Evolutionary conservation across 2,797 vertebrate species (phyloP).

Genomic region (Paramormyrops hopkinsi): DNA sequence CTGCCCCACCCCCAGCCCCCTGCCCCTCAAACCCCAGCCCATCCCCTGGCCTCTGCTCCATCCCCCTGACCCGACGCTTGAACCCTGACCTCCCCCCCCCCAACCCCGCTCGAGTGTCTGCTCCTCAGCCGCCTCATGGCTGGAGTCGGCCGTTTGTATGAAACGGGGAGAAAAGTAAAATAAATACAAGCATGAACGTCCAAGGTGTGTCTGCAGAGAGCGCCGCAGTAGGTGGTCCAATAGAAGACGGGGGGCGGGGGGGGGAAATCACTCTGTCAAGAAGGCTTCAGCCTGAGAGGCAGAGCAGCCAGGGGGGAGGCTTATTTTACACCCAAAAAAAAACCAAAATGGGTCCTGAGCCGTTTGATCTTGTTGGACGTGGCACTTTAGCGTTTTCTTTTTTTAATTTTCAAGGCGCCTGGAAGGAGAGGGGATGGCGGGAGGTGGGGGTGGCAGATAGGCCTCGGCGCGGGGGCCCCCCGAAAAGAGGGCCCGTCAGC

Average conservation of each 20-base stretch:
- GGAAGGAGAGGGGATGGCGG: not conserved
- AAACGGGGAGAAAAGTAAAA: slow-evolving; percentile 23
- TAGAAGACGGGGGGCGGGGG: slow-evolving; percentile 17
- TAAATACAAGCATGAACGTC: not conserved
- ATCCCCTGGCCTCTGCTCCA: slow-evolving; percentile 28
- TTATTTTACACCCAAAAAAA: slow-evolving; percentile 19
- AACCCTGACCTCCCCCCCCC: slow-evolving; percentile 53
- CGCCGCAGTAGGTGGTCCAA: slow-evolving; percentile 60
- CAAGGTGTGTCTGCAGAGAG: slow-evolving; percentile 53
- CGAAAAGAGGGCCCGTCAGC: not conserved
- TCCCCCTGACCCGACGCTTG: slow-evolving; percentile 51
- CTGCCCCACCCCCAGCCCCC: slow-evolving; percentile 24
- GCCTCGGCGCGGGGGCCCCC: not conserved
- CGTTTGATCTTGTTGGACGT: slow-evolving; percentile 46
- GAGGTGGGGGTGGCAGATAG: not conserved
- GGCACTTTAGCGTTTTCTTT: not conserved
- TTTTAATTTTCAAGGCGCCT: not conserved
- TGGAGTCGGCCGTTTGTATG: slow-evolving; percentile 7
- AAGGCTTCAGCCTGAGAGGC: not conserved
- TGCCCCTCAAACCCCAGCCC: slow-evolving; percentile 18
- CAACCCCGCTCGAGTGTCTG: slow-evolving; percentile 37
- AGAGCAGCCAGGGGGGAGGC: not conserved
- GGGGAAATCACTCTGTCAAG: not conserved
- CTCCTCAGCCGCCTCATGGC: slow-evolving; percentile 22
- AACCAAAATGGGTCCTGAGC: slow-evolving; percentile 35